Evolutionary conservation across 2,797 vertebrate genomes (phyloP).

Genomic region (Anas capensis): DNA sequence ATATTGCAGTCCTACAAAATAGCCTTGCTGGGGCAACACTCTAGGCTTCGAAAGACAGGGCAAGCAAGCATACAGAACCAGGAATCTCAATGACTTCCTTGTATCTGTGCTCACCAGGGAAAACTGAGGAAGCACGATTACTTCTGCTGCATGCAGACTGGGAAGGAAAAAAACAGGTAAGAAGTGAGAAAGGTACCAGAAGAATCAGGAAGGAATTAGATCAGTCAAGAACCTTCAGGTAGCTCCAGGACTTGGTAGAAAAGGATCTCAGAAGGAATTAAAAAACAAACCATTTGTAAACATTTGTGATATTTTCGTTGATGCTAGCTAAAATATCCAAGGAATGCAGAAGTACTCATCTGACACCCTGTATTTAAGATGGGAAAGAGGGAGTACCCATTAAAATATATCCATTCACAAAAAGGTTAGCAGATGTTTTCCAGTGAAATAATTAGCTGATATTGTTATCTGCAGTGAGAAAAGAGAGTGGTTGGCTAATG

Average conservation of each 20-base stretch:
- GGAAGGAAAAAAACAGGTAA: background rate
- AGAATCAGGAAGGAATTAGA: background rate
- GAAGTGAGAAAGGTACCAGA: background rate
- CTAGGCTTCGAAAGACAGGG: constrained; percentile 21
- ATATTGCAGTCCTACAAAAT: constrained; percentile 43
- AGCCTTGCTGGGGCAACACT: background rate
- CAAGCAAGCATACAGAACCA: background rate
- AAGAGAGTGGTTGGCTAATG: background rate
- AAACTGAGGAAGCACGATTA: background rate
- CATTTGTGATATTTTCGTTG: background rate
- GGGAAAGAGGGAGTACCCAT: background rate
- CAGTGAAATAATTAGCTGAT: background rate
- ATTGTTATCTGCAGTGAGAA: background rate
- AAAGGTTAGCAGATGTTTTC: background rate
- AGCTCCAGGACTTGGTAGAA: background rate
- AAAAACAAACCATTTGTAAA: background rate
- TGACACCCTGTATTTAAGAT: background rate
- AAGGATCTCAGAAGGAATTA: background rate
- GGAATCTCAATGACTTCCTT: background rate
- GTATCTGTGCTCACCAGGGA: background rate
- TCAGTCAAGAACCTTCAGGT: background rate
- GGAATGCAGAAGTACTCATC: background rate
- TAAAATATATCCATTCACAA: background rate
- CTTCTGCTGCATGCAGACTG: background rate
- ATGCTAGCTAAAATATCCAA: background rate